phyloP scores from a whole-genome alignment of 2,888 invertebrate genomes.

The Caenorhabditis macrosperma region DNA sequence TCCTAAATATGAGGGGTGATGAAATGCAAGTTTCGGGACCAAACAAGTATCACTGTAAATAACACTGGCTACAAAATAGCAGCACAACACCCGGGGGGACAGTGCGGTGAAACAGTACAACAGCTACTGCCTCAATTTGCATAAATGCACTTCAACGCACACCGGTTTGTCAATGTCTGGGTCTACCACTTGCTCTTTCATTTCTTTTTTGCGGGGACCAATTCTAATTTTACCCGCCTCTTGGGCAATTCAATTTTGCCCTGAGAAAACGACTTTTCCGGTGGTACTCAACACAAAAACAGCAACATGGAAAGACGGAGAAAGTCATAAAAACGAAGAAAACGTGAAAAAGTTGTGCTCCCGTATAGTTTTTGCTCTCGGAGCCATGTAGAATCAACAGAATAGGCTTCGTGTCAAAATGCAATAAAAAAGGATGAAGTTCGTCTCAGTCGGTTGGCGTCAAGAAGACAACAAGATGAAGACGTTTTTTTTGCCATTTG shows the following conservation, averaged over 20 bases:
- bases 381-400: background rate
- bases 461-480: background rate
- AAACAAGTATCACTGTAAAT: too few relatives aligned
- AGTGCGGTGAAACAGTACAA: background rate
- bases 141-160: constrained; percentile 4
- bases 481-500: constrained; percentile 21
- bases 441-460: constrained; percentile 1
- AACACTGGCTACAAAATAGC: too few relatives aligned
- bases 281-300: constrained; percentile 6
- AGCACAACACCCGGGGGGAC: too few relatives aligned
- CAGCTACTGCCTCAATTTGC: background rate
- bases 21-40: too few relatives aligned
- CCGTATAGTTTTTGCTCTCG: background rate
- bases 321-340: constrained; percentile 3
- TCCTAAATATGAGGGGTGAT: too few relatives aligned
- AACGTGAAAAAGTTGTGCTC: background rate
- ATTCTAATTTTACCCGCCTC: constrained; percentile 1
- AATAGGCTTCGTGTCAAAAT: constrained; percentile 40
- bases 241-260: constrained; percentile 9
- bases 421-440: constrained; percentile 41
- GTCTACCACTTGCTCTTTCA: background rate
- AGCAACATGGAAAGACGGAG: too few relatives aligned
- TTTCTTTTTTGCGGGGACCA: background rate
- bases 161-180: background rate
- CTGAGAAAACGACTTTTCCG: constrained; percentile 2